These are phyloP conservation scores for Spinus olivaceus DNA, from an alignment of 2,797 vertebrate species.

Conservation along the genomic window DNA sequence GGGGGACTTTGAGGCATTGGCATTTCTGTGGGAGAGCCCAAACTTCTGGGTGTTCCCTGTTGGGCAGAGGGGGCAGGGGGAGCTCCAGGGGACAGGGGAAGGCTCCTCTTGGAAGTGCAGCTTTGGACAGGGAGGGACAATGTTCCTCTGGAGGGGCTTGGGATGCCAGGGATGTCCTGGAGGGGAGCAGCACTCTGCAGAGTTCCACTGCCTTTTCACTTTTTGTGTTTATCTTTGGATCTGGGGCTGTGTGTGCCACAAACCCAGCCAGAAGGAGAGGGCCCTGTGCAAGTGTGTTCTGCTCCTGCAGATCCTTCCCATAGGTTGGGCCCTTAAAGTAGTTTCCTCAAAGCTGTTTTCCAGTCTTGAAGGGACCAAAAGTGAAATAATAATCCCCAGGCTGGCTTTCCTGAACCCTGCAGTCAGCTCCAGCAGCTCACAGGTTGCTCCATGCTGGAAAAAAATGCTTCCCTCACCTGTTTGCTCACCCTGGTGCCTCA, in stretches of 20 bases:
- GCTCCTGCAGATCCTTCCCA: background rate
- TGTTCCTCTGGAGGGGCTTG: background rate
- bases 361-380: background rate
- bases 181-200: background rate
- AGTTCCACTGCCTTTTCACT: background rate
- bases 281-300: background rate
- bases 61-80: background rate
- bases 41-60: background rate
- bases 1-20: background rate
- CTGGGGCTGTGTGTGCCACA: background rate
- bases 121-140: fast-evolving
- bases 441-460: background rate
- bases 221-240: background rate
- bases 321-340: background rate
- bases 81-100: background rate
- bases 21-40: background rate
- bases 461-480: background rate
- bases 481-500: background rate
- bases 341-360: background rate
- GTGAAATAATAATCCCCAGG: background rate
- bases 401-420: background rate
- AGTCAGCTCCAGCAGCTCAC: background rate
- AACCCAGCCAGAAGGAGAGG: background rate
- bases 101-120: background rate
- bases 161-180: background rate